Percentiles rank a stretch among this genome's conserved stretches.
phyloP scores from a whole-genome alignment of 2,888 invertebrate genomes.

The Cryptus viduatorius region DNA sequence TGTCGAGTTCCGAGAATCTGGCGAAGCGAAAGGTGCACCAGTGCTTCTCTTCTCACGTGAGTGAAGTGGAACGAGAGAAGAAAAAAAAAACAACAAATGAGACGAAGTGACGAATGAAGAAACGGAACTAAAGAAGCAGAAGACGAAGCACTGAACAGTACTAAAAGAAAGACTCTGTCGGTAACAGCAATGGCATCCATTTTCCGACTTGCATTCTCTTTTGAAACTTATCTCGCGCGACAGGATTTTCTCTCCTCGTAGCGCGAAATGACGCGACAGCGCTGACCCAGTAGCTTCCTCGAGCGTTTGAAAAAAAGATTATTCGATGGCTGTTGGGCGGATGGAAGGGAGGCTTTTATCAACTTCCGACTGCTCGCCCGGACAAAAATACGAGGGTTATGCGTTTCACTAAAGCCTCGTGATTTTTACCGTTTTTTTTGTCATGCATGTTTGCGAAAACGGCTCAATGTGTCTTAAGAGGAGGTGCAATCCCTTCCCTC shows the following conservation, averaged over 20 bases:
- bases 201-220: conserved; percentile 29
- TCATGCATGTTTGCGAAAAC: no score
- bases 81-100: neutral
- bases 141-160: neutral
- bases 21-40: neutral
- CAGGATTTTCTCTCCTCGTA: conserved; percentile 14
- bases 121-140: conserved; percentile 13
- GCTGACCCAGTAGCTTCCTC: neutral
- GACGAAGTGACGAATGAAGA: neutral
- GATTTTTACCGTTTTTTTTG: no score
- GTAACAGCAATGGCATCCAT: neutral
- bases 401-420: no score
- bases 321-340: neutral
- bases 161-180: neutral
- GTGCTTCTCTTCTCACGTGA: conserved; percentile 7
- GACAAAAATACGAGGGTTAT: no score
- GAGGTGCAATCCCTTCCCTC: no score
- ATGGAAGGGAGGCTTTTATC: neutral
- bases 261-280: neutral
- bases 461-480: no score
- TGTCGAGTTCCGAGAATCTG: conserved; percentile 2
- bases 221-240: conserved; percentile 33
- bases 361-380: no score
- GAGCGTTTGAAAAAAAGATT: neutral
- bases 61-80: neutral